Evolutionary conservation across 1,140 invertebrate genomes (phyloP), one percentile per base, ranked within the genome.

Genomic region (Habropoda laboriosa): DNA sequence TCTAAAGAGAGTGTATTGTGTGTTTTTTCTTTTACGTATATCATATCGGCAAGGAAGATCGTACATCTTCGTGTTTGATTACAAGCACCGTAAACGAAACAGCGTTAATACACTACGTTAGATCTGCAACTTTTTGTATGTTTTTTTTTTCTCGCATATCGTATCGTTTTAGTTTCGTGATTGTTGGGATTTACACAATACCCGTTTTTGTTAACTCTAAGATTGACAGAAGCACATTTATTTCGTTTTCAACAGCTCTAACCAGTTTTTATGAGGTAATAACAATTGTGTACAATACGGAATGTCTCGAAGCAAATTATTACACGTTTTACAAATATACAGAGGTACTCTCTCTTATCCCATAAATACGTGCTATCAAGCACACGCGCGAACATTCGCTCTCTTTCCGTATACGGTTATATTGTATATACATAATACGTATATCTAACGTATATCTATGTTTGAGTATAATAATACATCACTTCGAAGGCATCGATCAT

Each of bases 281-380:
- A 71, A 61, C 35, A 76, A 71, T 72, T n/a, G n/a, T n/a, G 35
- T 80, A 40, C 73, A 75, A n/a, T 51, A 63, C 51, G 71, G 45
- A 75, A 53, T 72, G 63, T 72, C 32, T 24, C 49, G 64, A 73
- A 32, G 51, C 35, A 13, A 49, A 32, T 55, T n/a, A n/a, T n/a
- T 78, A 45, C 71, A 30, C 30, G 47, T 51, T 35, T 80, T 80
- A 85, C 49, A 76, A 60, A 76, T 80, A 80, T 80, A 73, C 40
- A 63, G 53, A 72, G 30, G 21, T 53, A 42, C 7, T 68, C 32
- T 35, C 18, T 18, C 18, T 35, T 24, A 16, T 58, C 53, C 5
- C 47, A 30, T 24, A 53, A 60, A 2, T 40, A 45, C 24, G 16
- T 6, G n/a, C n/a, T n/a, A n/a, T n/a, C n/a, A n/a, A n/a, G n/a